Conservation (phyloP, 2,888 invertebrate species). For the Timema podura region DNA sequence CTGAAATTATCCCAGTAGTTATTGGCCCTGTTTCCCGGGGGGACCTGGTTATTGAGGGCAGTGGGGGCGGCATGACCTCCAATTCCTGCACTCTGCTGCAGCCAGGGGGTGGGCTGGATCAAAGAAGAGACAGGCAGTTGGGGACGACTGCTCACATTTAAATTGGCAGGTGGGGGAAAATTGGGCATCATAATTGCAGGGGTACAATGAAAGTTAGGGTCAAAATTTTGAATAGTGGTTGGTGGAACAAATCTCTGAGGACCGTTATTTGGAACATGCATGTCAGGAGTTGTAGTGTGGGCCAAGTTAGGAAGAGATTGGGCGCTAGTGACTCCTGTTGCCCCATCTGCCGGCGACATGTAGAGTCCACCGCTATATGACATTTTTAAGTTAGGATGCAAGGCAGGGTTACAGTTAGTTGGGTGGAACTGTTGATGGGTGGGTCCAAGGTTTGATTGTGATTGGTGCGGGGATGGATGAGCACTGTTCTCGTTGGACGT, state of each 20-base stretch:
- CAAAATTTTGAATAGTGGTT: background rate
- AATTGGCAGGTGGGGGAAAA: slow-evolving; percentile 16
- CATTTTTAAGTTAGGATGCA: slow-evolving; percentile 21
- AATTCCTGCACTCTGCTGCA: slow-evolving; percentile 18
- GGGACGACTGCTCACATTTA: slow-evolving; percentile 19
- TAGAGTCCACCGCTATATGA: slow-evolving; percentile 22
- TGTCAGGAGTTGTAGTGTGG: slow-evolving; percentile 14
- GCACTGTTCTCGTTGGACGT: slow-evolving; percentile 21
- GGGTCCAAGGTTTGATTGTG: slow-evolving; percentile 20
- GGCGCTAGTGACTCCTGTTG: slow-evolving; percentile 28
- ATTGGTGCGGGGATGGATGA: slow-evolving; percentile 22
- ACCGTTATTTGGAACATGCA: slow-evolving; percentile 17
- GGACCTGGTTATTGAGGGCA: slow-evolving; percentile 83
- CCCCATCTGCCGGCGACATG: slow-evolving; percentile 18
- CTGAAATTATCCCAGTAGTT: slow-evolving; percentile 94
- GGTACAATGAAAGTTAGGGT: background rate
- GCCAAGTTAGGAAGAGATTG: slow-evolving; percentile 42
- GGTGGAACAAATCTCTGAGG: slow-evolving; percentile 7
- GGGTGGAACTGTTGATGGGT: slow-evolving; percentile 1
- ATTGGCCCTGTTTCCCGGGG: slow-evolving; percentile 85
- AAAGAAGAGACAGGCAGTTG: slow-evolving; percentile 24
- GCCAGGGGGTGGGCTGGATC: slow-evolving; percentile 23
- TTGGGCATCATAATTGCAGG: slow-evolving; percentile 9
- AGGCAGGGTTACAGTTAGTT: slow-evolving; percentile 2
- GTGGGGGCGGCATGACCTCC: slow-evolving; percentile 37